Evolutionary conservation across 1,140 invertebrate genomes (phyloP).

Genomic region (Lepeophtheirus salmonis): DNA sequence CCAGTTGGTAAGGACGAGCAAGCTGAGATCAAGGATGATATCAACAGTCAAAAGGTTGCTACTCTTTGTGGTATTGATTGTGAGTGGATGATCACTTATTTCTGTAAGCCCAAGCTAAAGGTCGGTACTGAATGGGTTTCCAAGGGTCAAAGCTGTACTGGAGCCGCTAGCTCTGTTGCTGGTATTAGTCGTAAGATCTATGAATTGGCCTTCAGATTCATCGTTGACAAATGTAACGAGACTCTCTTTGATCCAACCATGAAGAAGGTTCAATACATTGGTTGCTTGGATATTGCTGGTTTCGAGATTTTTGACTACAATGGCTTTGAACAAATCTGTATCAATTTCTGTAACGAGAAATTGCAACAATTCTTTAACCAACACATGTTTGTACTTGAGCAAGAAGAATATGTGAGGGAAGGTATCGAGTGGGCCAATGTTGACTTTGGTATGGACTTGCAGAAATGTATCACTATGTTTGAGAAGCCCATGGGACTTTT

Average conservation of each 20-base stretch:
- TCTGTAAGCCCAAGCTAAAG: slow-evolving; percentile 80
- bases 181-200: slow-evolving; percentile 41
- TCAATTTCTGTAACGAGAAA: slow-evolving; percentile 96
- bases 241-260: slow-evolving; percentile 35
- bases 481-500: slow-evolving; percentile 89
- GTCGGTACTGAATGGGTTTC: slow-evolving; percentile 98
- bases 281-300: slow-evolving; percentile 16
- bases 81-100: slow-evolving; percentile 36
- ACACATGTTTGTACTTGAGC: slow-evolving; percentile 93
- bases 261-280: slow-evolving; percentile 44
- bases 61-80: slow-evolving; percentile 38
- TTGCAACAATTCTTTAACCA: slow-evolving; percentile 96
- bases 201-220: slow-evolving; percentile 34
- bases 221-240: slow-evolving; percentile 41
- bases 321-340: slow-evolving; percentile 93
- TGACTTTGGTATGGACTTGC: slow-evolving; percentile 97
- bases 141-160: slow-evolving; percentile 48
- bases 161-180: slow-evolving; percentile 30
- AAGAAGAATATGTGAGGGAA: slow-evolving; percentile 95
- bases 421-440: slow-evolving; percentile 98
- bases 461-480: slow-evolving; percentile 93
- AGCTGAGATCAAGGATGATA: slow-evolving; percentile 31
- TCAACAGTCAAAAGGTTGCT: slow-evolving; percentile 36
- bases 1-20: slow-evolving; percentile 17
- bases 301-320: slow-evolving; percentile 91